phyloP scores from a whole-genome alignment of 2,113 vertebrate species.

The Ctenodactylus gundi region DNA sequence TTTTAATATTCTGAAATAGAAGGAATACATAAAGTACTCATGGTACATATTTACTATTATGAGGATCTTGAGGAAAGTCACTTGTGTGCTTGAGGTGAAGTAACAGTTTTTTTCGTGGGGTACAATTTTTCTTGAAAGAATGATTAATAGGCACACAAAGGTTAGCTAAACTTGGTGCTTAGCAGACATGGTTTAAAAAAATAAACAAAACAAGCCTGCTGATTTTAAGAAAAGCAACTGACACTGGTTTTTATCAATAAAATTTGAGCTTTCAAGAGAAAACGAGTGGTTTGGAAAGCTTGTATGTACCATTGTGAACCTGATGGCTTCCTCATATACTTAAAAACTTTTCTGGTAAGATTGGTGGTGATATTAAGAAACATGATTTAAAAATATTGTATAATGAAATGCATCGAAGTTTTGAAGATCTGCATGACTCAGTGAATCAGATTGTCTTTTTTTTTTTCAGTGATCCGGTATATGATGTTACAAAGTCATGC shows the following conservation, averaged over 20 bases:
- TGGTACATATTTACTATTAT: not conserved
- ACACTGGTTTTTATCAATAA: slow-evolving; percentile 22
- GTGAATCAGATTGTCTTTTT: not conserved
- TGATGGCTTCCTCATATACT: not conserved
- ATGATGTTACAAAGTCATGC: slow-evolving; percentile 10
- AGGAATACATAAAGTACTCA: not conserved
- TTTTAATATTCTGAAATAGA: slow-evolving; percentile 31
- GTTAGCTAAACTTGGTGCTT: slow-evolving; percentile 3
- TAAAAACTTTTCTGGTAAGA: slow-evolving; percentile 42
- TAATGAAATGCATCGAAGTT: not conserved
- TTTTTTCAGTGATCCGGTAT: not conserved
- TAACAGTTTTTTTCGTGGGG: not conserved
- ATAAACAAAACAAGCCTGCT: not conserved
- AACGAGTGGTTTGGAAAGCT: slow-evolving; percentile 35
- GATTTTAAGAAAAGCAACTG: slow-evolving; percentile 17
- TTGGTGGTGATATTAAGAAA: slow-evolving; percentile 38
- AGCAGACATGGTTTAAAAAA: slow-evolving; percentile 17
- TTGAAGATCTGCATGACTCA: not conserved
- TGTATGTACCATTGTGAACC: not conserved
- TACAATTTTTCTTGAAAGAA: slow-evolving; percentile 45
- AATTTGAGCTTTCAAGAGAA: slow-evolving; percentile 52
- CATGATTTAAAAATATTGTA: not conserved
- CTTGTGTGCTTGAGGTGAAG: not conserved
- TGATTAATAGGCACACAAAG: not conserved
- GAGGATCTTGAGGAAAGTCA: slow-evolving; percentile 23